Evolutionary conservation across 1,140 invertebrate genomes (phyloP).

Genomic region (Polypedilum vanderplanki): DNA sequence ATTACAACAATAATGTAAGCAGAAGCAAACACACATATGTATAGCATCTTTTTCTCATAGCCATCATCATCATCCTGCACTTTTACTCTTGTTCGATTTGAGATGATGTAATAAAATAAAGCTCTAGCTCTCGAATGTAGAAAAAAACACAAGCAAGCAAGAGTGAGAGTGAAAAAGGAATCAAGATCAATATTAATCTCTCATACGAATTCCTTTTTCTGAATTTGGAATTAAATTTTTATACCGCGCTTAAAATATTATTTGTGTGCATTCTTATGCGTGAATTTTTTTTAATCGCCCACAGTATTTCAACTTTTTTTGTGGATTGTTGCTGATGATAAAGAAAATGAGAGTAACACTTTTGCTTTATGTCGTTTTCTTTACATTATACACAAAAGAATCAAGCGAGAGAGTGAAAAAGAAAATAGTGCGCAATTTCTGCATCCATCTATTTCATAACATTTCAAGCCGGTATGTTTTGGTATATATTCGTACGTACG

Average conservation of each 20-base stretch:
- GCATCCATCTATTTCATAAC: conserved; percentile 17
- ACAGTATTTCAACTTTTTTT: no score
- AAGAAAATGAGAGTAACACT: no score
- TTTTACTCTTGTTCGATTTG: background rate
- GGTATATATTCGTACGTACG: background rate
- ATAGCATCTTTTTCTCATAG: background rate
- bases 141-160: background rate
- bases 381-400: background rate
- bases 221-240: no score
- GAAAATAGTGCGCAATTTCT: conserved; percentile 12
- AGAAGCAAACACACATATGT: background rate
- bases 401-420: background rate
- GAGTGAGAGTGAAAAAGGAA: background rate
- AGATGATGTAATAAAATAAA: conserved; percentile 10
- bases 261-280: no score
- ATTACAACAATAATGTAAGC: background rate
- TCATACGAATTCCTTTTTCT: background rate
- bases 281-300: no score
- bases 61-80: background rate
- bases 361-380: no score
- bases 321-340: no score
- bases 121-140: background rate
- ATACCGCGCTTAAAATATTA: no score
- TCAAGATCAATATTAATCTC: conserved; percentile 8
- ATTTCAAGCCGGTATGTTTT: background rate